Conservation (phyloP, 2,888 invertebrate species). For the Athalia rosae region DNA sequence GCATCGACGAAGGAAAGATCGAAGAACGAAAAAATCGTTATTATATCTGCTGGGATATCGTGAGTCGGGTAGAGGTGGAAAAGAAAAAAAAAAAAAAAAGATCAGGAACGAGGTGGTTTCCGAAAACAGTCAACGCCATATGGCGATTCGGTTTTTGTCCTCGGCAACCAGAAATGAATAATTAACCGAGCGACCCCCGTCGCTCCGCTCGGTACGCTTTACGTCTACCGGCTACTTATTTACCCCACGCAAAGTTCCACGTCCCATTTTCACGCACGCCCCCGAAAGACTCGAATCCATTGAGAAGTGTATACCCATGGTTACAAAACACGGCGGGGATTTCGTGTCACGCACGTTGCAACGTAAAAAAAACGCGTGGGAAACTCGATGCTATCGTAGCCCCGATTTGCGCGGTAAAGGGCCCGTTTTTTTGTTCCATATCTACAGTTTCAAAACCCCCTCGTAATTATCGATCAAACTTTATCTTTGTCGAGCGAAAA, state of each 20-base stretch:
- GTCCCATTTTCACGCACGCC: neutral
- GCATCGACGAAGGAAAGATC: too few species aligned
- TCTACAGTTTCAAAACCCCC: neutral
- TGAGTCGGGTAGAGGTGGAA: neutral
- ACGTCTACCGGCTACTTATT: neutral
- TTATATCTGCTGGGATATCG: neutral
- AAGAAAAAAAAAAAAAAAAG: neutral
- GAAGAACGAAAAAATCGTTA: neutral
- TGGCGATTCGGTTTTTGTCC: constrained; percentile 21
- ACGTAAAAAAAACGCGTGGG: constrained; percentile 34
- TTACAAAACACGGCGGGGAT: neutral
- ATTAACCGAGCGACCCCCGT: constrained; percentile 15
- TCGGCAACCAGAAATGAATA: constrained; percentile 32
- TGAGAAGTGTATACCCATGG: neutral
- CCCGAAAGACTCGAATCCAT: too few species aligned
- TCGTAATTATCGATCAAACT: neutral
- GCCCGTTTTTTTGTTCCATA: neutral
- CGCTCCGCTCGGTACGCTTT: neutral
- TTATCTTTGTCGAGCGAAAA: neutral
- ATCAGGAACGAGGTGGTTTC: constrained; percentile 21
- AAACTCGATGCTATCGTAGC: constrained; percentile 34
- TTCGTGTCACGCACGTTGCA: constrained; percentile 38
- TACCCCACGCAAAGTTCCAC: constrained; percentile 37
- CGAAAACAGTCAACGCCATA: constrained; percentile 37
- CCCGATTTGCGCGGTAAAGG: constrained; percentile 28